Evolutionary conservation across 1,140 invertebrate species (phyloP).

Genomic region (Pectinophora gossypiella): DNA sequence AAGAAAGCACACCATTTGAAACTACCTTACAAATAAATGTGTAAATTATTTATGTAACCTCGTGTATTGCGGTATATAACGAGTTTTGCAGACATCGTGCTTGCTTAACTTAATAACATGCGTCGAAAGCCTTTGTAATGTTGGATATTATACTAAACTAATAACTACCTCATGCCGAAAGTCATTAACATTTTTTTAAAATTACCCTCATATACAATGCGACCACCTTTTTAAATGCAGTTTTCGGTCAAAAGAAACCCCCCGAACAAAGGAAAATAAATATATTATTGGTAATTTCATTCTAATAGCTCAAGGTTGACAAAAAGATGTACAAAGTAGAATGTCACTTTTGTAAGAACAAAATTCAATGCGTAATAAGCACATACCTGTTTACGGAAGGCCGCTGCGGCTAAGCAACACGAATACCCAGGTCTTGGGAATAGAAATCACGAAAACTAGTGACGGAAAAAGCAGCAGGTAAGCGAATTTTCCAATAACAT

Average conservation of each 20-base stretch:
- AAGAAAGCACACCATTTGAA: too few relatives aligned
- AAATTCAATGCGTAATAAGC: conserved; percentile 54
- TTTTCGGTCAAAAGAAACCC: not conserved
- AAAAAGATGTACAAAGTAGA: conserved; percentile 42
- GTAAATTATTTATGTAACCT: too few relatives aligned
- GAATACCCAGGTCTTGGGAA: conserved; percentile 30
- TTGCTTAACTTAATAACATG: not conserved
- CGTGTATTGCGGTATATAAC: not conserved
- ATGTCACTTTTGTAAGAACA: conserved; percentile 36
- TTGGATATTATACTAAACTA: not conserved
- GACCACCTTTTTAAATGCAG: too few relatives aligned
- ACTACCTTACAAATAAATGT: too few relatives aligned
- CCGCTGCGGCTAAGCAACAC: conserved; percentile 12
- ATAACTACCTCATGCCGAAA: too few relatives aligned
- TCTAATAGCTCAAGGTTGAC: conserved; percentile 57
- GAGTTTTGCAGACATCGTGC: not conserved
- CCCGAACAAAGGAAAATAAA: conserved; percentile 21
- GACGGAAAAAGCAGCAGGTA: conserved; percentile 34
- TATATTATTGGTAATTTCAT: conserved; percentile 9
- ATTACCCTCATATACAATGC: too few relatives aligned
- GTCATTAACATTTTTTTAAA: too few relatives aligned
- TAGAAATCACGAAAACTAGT: conserved; percentile 26
- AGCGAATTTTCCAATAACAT: conserved; percentile 43
- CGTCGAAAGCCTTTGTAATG: not conserved
- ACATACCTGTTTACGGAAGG: conserved; percentile 41